These are phyloP conservation scores for Sarcophaga caerulescens DNA, from an alignment of 2,888 invertebrate genomes.

Conservation along the genomic window DNA sequence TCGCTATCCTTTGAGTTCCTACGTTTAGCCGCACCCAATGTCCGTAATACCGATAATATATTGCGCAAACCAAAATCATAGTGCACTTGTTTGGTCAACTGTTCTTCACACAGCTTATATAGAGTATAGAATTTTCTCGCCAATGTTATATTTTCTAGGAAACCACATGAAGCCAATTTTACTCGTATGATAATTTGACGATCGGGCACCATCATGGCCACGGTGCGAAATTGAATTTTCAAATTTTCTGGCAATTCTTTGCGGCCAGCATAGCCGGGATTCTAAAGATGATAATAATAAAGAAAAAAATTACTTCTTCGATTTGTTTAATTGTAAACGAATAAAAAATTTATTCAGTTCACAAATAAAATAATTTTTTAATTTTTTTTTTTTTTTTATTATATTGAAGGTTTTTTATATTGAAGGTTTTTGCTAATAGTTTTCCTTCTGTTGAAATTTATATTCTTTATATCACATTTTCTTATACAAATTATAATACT, in stretches of 20 bases:
- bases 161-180: constrained; percentile 97
- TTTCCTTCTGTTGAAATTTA: too few species aligned
- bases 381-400: too few species aligned
- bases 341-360: not conserved
- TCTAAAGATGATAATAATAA: constrained; percentile 83
- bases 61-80: constrained; percentile 98
- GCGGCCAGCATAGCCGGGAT: constrained; percentile 98
- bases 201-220: constrained; percentile 99
- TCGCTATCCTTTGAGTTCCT: constrained; percentile 95
- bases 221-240: constrained; percentile 98
- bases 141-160: constrained; percentile 95
- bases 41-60: constrained; percentile 95
- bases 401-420: too few species aligned
- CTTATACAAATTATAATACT: too few species aligned
- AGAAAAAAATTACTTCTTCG: not conserved
- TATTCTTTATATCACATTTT: too few species aligned
- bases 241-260: constrained; percentile 98
- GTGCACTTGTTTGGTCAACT: constrained; percentile 98
- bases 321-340: not conserved
- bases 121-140: constrained; percentile 98
- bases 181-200: constrained; percentile 98
- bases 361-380: too few species aligned
- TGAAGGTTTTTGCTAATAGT: too few species aligned
- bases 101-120: constrained; percentile 98
- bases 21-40: constrained; percentile 95